These are phyloP conservation scores for Parauchenoglanis punctatus DNA, from an alignment of 2,797 vertebrate species.

Conservation along the genomic window DNA sequence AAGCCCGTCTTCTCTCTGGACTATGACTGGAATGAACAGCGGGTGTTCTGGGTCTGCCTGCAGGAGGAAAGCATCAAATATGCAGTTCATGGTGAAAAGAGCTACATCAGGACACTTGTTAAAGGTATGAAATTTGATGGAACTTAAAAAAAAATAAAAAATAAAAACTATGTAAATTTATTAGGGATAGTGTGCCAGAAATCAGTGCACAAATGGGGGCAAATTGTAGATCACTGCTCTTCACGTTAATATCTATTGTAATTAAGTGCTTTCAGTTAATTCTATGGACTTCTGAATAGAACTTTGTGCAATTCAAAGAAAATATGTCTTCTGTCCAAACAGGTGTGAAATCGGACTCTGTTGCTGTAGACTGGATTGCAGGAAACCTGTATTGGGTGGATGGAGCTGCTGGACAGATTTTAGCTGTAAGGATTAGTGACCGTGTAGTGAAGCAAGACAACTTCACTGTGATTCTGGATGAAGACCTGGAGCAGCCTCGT, in stretches of 20 bases:
- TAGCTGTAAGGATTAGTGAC: conserved; percentile 76
- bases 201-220: neutral
- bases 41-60: conserved; percentile 87
- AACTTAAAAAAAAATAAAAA: neutral
- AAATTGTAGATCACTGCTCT: no score
- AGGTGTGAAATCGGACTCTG: conserved; percentile 87
- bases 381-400: conserved; percentile 93
- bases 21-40: conserved; percentile 80
- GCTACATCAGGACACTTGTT: conserved; percentile 79
- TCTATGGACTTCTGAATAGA: neutral
- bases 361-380: conserved; percentile 90
- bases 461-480: conserved; percentile 80
- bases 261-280: neutral
- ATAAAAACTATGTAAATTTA: no score
- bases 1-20: conserved; percentile 83
- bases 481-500: conserved; percentile 81
- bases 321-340: neutral
- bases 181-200: neutral
- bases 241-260: neutral
- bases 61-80: conserved; percentile 87
- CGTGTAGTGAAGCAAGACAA: conserved; percentile 71
- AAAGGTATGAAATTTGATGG: conserved; percentile 76
- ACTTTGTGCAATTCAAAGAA: neutral
- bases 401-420: conserved; percentile 80
- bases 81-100: conserved; percentile 69